Conservation (phyloP, 2,113 vertebrate genomes). For the Xenus cinereus region DNA sequence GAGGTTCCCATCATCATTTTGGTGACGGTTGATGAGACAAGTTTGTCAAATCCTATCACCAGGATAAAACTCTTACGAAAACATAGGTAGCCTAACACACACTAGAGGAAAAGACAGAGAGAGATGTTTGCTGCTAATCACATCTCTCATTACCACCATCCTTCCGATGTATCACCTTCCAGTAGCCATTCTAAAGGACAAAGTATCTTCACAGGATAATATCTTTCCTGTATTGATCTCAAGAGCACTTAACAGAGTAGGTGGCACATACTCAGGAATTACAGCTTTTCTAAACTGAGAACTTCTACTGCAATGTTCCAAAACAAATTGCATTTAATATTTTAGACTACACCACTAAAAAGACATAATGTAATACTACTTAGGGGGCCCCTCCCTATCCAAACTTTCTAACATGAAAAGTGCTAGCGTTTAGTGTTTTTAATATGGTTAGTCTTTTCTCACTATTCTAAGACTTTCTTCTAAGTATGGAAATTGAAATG, state of each 20-base stretch:
- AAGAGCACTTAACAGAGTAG: slow-evolving; percentile 23
- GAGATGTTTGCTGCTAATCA: not conserved
- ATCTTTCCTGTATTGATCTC: slow-evolving; percentile 25
- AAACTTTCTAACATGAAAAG: not conserved
- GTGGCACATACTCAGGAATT: not conserved
- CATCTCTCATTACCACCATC: not conserved
- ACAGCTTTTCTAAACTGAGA: not conserved
- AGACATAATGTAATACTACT: not conserved
- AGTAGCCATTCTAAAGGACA: not conserved
- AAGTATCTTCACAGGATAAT: not conserved
- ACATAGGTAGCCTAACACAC: not conserved
- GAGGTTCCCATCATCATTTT: not conserved
- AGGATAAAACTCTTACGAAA: not conserved
- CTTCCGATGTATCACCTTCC: not conserved
- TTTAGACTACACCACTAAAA: not conserved
- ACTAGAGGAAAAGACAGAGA: not conserved
- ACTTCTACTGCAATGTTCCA: not conserved
- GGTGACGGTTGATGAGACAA: not conserved
- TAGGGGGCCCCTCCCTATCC: not conserved
- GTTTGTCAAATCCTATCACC: not conserved
- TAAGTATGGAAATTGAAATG: not conserved
- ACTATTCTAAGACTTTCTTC: not conserved
- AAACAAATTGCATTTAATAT: not conserved
- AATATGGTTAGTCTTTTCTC: not conserved
- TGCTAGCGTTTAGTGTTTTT: not conserved